Conservation (phyloP, 2,797 vertebrate genomes). For the Phylloscopus collybita region DNA sequence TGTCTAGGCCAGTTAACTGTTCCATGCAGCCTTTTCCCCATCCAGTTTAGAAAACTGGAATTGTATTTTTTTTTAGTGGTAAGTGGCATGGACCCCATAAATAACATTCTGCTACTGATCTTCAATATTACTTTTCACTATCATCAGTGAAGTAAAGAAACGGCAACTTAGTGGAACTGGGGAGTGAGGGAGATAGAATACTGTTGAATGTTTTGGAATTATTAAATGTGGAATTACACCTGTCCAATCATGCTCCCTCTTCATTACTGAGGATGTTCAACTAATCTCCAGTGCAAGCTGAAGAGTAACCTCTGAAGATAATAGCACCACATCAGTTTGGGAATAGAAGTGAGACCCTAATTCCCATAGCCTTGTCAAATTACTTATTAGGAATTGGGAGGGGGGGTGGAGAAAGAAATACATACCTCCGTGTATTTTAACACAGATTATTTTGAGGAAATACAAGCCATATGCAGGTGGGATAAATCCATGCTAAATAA, state of each 20-base stretch:
- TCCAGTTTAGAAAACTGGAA: background rate
- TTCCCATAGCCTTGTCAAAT: background rate
- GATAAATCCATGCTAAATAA: background rate
- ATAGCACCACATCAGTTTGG: background rate
- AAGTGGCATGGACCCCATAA: background rate
- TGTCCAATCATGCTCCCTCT: background rate
- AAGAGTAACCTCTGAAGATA: background rate
- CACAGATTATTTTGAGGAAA: background rate
- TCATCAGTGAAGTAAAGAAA: background rate
- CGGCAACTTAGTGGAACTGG: background rate
- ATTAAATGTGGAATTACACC: background rate
- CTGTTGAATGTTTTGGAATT: background rate
- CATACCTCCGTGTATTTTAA: background rate
- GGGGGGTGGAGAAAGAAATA: background rate
- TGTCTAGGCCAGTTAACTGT: background rate
- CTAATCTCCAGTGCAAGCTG: background rate
- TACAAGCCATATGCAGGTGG: background rate
- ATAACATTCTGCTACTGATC: background rate
- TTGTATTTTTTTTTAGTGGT: background rate
- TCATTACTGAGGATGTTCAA: background rate
- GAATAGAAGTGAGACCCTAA: background rate
- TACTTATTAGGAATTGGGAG: background rate
- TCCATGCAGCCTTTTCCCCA: background rate
- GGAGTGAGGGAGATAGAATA: background rate
- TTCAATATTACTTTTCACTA: background rate